Evolutionary conservation across 2,888 invertebrate genomes (phyloP).

Genomic region (Diarsia rubi): DNA sequence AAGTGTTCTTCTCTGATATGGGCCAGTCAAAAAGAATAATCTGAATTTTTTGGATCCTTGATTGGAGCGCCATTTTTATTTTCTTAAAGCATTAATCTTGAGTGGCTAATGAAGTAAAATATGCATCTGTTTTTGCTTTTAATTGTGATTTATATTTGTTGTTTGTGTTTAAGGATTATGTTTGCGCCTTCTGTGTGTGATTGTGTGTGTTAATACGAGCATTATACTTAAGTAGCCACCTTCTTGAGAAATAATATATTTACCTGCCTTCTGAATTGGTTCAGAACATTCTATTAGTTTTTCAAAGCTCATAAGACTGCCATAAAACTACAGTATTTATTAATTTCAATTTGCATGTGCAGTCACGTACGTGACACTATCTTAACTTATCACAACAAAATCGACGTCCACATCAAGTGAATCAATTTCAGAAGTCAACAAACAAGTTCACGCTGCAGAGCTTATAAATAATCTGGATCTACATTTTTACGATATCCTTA

Average conservation of each 20-base stretch:
- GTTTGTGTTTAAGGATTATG: slow-evolving; percentile 57
- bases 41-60: slow-evolving; percentile 71
- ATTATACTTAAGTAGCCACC: not conserved
- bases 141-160: slow-evolving; percentile 72
- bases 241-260: not conserved
- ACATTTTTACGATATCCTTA: slow-evolving; percentile 65
- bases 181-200: slow-evolving; percentile 59
- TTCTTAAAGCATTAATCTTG: slow-evolving; percentile 64
- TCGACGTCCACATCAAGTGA: slow-evolving; percentile 37
- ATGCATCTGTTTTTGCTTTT: slow-evolving; percentile 66
- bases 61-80: slow-evolving; percentile 71
- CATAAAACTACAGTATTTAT: slow-evolving; percentile 2
- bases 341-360: slow-evolving; percentile 36
- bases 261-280: not conserved
- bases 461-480: slow-evolving; percentile 64
- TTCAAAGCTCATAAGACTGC: not conserved
- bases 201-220: slow-evolving; percentile 16
- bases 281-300: not conserved
- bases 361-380: slow-evolving; percentile 20
- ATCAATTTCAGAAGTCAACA: slow-evolving; percentile 47
- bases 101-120: slow-evolving; percentile 67
- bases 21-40: slow-evolving; percentile 71
- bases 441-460: slow-evolving; percentile 45
- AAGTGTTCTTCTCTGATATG: slow-evolving; percentile 73
- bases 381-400: slow-evolving; percentile 39